Conservation (phyloP, 2,113 vertebrate species). For the Lophochroa leadbeateri region DNA sequence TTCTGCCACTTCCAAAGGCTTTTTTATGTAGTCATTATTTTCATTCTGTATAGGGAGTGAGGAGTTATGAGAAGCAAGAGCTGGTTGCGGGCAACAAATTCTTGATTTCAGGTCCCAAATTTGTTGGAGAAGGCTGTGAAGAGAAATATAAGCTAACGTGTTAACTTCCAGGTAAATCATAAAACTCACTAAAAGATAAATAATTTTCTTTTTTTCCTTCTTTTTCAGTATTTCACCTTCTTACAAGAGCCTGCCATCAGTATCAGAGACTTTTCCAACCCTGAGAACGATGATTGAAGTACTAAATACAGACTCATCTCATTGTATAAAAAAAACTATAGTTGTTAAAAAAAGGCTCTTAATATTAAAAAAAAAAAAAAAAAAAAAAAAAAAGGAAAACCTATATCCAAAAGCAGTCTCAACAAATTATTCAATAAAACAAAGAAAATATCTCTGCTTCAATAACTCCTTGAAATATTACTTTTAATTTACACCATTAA, state of each 20-base stretch:
- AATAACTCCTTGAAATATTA: neutral
- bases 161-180: neutral
- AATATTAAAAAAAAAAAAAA: neutral
- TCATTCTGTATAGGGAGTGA: neutral
- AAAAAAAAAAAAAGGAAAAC: neutral
- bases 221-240: conserved; percentile 87
- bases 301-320: conserved; percentile 92
- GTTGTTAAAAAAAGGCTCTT: neutral
- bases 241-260: conserved; percentile 91
- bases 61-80: neutral
- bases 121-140: neutral
- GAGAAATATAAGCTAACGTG: neutral
- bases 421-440: neutral
- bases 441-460: neutral
- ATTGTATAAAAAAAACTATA: conserved; percentile 86
- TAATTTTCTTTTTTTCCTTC: neutral
- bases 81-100: neutral
- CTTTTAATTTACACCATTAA: neutral
- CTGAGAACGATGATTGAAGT: conserved; percentile 93
- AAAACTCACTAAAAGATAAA: neutral
- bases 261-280: conserved; percentile 92
- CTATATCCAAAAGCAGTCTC: neutral
- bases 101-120: neutral
- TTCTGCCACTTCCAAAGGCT: neutral
- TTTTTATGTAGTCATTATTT: neutral